Percentiles rank a stretch among this genome's conserved stretches.
Evolutionary conservation across 2,888 invertebrate genomes (phyloP).

Genomic region (Venusia cambrica): DNA sequence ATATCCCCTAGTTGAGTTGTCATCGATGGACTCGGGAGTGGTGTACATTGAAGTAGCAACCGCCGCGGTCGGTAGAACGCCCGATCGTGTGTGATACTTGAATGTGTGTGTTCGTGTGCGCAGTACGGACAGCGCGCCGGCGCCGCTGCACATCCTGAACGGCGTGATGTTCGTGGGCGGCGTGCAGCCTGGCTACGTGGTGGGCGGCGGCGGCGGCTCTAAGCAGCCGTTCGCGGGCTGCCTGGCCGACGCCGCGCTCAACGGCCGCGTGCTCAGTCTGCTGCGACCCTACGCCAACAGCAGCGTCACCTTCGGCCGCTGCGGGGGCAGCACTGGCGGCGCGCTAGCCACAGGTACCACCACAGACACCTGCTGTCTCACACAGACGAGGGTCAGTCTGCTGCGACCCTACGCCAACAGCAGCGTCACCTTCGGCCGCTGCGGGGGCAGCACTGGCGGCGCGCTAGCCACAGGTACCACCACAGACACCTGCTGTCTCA

Average conservation of each 20-base stretch:
- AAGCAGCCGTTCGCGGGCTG: slow-evolving; percentile 91
- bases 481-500: no score
- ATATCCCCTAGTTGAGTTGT: no score
- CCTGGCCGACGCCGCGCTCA: slow-evolving; percentile 95
- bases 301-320: slow-evolving; percentile 55
- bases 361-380: no score
- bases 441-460: slow-evolving; percentile 54
- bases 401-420: slow-evolving; percentile 61
- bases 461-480: no score
- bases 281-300: slow-evolving; percentile 56
- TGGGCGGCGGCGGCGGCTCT: slow-evolving; percentile 79
- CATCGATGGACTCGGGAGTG: no score
- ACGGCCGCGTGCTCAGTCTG: slow-evolving; percentile 82
- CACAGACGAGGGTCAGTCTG: slow-evolving; percentile 56
- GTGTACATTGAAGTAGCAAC: no score
- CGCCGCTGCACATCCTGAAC: slow-evolving; percentile 82
- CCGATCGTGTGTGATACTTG: no score
- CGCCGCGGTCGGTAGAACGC: no score
- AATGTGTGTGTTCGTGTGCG: slow-evolving; percentile 3
- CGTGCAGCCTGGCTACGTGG: slow-evolving; percentile 82
- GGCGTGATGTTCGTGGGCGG: slow-evolving; percentile 94
- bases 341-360: no score
- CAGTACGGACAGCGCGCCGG: slow-evolving; percentile 80
- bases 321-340: slow-evolving; percentile 54
- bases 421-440: slow-evolving; percentile 54